Evolutionary conservation across 2,888 invertebrate species (phyloP), one percentile per base, ranked within the genome.

Genomic region (Synergus itoensis): DNA sequence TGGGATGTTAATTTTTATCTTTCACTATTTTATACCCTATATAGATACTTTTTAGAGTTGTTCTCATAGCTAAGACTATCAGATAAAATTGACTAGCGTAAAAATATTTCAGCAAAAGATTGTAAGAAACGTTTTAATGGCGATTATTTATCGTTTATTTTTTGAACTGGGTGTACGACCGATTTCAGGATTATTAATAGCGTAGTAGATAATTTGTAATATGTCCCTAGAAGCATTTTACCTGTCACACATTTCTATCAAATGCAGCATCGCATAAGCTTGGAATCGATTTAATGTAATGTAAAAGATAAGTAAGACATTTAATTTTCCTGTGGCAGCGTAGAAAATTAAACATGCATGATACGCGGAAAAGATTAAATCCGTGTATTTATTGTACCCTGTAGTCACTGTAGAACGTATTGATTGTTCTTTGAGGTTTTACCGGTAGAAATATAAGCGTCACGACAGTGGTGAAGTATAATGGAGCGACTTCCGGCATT

Each of bases 401-500:
- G 45, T 48, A 69, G 4, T 65, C 36, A 63, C 9, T 11, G 36
- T 63, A 41, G 9, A n/a, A 65, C 41, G 41, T 48, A 69, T 69
- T 36, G 69, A 69, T 69, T 45, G 67, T 67, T 67, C 67, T 67
- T 45, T 67, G 45, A 67, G 45, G 18, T 67, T 69, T 69, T 48
- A 36, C 48, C 69, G 48, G 28, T 69, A 69, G 12, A 67, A 18
- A 43, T 45, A 43, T 69, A 69, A n/a, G n/a, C 53, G 67, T 69
- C 28, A 69, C 67, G 69, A 69, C 45, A 69, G 45, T 45, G 8
- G 36, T 63, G 65, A 43, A 43, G 41, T 77, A 78, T 80, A 82
- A 82, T 77, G 80, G 80, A 78, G 80, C 80, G 79, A 80, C 82
- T 77, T 57, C 79, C 75, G 45, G 79, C 79, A 67, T 82, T 80